Evolutionary conservation across 53 echinoderm and acorn worm genomes (phyloP), one percentile per base, ranked within the genome.

Genomic region (Hippasteria phrygiana): DNA sequence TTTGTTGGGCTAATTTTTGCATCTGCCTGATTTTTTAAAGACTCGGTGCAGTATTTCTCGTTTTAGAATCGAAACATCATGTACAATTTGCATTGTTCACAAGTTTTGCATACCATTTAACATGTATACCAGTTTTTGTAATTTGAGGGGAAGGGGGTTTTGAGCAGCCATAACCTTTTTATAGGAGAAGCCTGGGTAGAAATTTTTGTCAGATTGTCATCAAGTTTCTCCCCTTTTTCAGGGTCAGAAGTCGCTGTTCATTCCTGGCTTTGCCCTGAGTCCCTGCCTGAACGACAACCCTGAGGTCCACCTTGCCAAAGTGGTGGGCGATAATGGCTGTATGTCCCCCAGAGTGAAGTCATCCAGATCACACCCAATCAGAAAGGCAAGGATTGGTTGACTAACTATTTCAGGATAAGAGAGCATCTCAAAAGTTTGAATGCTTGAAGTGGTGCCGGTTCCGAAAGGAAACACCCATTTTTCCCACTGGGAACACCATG

Each of bases 261-360:
- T 85, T 51, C 55, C 85, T 32, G 85, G 85, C 12, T 85, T 85
- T 50, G 26, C 40, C 41, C 35, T 85, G 53, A 43, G 71, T 51
- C 34, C 71, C 32, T 13, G 33, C 10, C 70, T 32, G 18, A n/a
- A 37, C 0, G 71, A 71, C 34, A 33, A 37, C 24, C 22, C 85
- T 3, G 22, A 32, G 26, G 29, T 85, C 46, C 16, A 1, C 34
- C 26, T 71, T 35, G 11, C 38, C 11, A 50, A 18, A 35, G 18
- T 18, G 3, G 50, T 33, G 7, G 54, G 18, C 10, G 13, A 3
- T 32, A 13, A 14, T 10, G 34, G 7, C 26, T 50, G 48, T 53
- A 29, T 4, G 51, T 85, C 70, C 11, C 85, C 85, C 20, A 31
- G 29, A 29, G 28, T 1, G 24, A 85, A 69, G 38, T 9, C 50